Conservation (phyloP, 1,140 invertebrate species). For the Drosophila serrata region DNA sequence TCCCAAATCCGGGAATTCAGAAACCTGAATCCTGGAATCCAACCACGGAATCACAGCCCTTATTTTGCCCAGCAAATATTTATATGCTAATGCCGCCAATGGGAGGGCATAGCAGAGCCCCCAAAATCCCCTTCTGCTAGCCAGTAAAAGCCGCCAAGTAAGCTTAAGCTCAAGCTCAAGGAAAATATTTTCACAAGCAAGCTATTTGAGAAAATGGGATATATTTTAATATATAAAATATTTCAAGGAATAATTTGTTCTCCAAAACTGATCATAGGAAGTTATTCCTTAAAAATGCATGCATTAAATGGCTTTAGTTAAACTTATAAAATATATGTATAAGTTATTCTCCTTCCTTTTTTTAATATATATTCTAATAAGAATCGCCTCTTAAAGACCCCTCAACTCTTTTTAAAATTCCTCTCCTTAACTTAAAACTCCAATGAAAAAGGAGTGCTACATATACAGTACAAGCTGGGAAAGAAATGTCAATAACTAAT, state of each 20-base stretch:
- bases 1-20: neutral
- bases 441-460: neutral
- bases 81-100: constrained; percentile 44
- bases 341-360: too few relatives aligned
- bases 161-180: constrained; percentile 1
- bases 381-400: neutral
- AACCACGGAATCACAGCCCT: constrained; percentile 40
- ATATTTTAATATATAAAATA: neutral
- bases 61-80: constrained; percentile 34
- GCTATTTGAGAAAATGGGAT: neutral
- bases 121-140: neutral
- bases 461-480: neutral
- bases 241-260: neutral
- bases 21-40: constrained; percentile 1
- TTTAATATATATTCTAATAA: neutral
- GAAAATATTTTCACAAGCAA: constrained; percentile 4
- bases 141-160: neutral
- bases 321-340: neutral
- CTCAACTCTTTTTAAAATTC: neutral
- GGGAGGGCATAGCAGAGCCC: constrained; percentile 2
- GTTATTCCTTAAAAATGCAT: neutral
- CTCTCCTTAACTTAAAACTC: neutral
- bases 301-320: neutral
- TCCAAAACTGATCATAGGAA: rapidly evolving
- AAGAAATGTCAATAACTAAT: constrained; percentile 39